phyloP scores from a whole-genome alignment of 2,113 vertebrate genomes.

The Theropithecus gelada region DNA sequence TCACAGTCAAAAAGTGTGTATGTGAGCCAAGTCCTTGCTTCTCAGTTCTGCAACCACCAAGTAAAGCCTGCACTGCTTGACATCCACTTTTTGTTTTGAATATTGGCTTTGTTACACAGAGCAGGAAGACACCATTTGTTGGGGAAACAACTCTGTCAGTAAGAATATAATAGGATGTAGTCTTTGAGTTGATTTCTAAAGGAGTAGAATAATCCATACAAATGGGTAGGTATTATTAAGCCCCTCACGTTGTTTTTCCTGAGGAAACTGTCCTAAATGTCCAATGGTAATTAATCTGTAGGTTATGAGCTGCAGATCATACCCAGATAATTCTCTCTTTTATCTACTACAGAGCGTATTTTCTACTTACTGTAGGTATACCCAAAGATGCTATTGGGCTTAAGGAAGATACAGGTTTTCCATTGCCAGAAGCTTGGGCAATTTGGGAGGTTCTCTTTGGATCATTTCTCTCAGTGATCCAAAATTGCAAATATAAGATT shows the following conservation, averaged over 20 bases:
- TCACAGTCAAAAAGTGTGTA: too few species aligned
- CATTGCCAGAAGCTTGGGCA: too few species aligned
- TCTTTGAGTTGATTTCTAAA: neutral
- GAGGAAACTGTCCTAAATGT: neutral
- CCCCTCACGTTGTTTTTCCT: neutral
- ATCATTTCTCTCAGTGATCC: neutral
- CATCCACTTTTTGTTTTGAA: too few species aligned
- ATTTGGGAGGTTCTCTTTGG: too few species aligned
- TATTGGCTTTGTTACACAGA: too few species aligned
- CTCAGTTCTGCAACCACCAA: too few species aligned
- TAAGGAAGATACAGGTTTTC: neutral
- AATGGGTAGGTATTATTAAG: neutral
- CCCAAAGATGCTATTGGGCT: neutral
- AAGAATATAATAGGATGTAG: neutral
- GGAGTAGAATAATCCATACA: neutral
- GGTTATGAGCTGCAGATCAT: neutral
- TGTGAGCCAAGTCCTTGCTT: too few species aligned
- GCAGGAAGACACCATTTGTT: too few species aligned
- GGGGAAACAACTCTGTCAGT: too few species aligned
- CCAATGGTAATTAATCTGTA: neutral
- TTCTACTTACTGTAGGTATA: neutral
- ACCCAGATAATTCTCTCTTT: neutral
- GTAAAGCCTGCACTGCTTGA: too few species aligned
- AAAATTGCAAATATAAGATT: neutral
- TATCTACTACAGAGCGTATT: neutral